These are phyloP conservation scores for Vulpes lagopus DNA, from an alignment of 2,113 vertebrate species.

Conservation along the genomic window DNA sequence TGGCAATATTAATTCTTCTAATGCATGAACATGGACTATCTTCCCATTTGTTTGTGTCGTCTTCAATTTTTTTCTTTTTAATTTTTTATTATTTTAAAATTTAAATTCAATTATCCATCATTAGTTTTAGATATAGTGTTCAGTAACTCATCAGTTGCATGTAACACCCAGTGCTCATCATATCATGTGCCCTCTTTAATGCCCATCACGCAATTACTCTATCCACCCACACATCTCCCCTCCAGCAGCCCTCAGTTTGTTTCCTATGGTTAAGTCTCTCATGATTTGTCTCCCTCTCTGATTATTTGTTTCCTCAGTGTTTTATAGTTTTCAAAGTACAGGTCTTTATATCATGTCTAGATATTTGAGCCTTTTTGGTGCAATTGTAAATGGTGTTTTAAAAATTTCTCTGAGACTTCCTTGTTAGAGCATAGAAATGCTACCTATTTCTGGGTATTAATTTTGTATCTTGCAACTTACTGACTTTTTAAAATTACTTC, in stretches of 20 bases:
- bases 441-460: neutral
- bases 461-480: neutral
- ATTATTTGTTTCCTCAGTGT: neutral
- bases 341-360: neutral
- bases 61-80: neutral
- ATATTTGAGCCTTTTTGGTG: neutral
- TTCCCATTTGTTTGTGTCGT: neutral
- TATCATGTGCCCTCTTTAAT: no score
- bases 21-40: neutral
- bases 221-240: no score
- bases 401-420: neutral
- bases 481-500: neutral
- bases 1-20: neutral
- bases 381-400: neutral
- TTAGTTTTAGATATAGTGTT: no score
- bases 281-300: no score
- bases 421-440: neutral
- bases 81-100: no score
- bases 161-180: no score
- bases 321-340: neutral
- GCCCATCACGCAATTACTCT: no score
- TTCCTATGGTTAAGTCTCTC: no score
- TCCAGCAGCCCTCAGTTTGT: no score
- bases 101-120: no score
- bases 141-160: no score